Percentiles rank a stretch among this genome's conserved stretches.
These are phyloP conservation scores for Diadema setosum DNA, from an alignment of 35 echinoderm and acorn worm species.

Conservation along the genomic window DNA sequence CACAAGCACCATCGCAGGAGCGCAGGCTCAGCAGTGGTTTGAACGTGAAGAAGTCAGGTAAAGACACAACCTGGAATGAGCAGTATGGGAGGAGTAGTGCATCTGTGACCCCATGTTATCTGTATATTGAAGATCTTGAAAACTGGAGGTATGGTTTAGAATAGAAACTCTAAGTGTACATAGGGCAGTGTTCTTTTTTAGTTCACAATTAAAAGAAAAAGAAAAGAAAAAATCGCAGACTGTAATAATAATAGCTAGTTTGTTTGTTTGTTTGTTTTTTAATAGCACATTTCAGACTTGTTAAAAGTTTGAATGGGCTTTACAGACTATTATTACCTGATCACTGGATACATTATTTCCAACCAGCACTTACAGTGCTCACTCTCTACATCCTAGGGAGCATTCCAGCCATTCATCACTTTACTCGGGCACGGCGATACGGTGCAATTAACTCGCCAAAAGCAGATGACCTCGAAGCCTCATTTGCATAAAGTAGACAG, in stretches of 20 bases:
- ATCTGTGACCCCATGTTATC: neutral
- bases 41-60: neutral
- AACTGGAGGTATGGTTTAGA: neutral
- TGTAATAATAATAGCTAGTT: neutral
- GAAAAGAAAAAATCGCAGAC: neutral
- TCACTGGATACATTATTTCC: too few species aligned
- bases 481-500: too few species aligned
- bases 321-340: too few species aligned
- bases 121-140: neutral
- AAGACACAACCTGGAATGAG: neutral
- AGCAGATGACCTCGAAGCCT: too few species aligned
- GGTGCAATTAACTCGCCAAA: too few species aligned
- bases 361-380: too few species aligned
- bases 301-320: too few species aligned
- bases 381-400: too few species aligned
- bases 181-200: neutral
- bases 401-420: too few species aligned
- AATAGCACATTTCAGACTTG: too few species aligned
- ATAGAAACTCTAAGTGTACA: neutral
- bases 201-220: neutral
- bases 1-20: neutral
- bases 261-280: too few species aligned
- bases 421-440: too few species aligned
- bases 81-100: neutral
- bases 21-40: neutral